Percentiles rank a stretch among this genome's conserved stretches.
phyloP scores from a whole-genome alignment of 2,113 vertebrate genomes.

The Neolamprologus falcicula region DNA sequence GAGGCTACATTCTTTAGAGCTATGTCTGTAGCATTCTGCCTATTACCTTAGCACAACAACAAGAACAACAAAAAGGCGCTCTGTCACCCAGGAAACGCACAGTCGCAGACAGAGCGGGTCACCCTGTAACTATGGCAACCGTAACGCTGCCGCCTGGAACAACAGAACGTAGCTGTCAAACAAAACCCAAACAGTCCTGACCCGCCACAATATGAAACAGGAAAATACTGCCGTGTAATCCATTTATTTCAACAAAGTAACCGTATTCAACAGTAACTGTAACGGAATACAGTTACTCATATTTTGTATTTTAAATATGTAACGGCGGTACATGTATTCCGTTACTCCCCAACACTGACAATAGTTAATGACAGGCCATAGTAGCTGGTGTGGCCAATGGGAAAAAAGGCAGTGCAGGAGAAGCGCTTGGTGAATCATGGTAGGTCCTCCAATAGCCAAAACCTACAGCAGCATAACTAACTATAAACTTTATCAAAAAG shows the following conservation, averaged over 20 bases:
- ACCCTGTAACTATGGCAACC: no score
- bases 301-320: background rate
- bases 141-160: background rate
- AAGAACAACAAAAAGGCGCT: no score
- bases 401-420: background rate
- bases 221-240: background rate
- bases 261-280: background rate
- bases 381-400: background rate
- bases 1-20: no score
- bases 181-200: background rate
- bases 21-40: no score
- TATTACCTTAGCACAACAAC: no score
- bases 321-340: background rate
- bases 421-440: background rate
- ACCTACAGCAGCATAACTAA: background rate
- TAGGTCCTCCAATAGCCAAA: background rate
- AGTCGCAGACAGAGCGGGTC: no score
- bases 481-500: background rate
- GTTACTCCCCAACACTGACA: background rate
- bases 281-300: background rate
- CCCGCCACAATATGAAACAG: background rate
- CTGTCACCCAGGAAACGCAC: no score
- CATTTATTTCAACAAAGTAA: background rate
- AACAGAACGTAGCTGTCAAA: background rate
- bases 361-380: background rate